These are phyloP conservation scores for Netelia inedita DNA, from an alignment of 2,888 invertebrate genomes.

Conservation along the genomic window DNA sequence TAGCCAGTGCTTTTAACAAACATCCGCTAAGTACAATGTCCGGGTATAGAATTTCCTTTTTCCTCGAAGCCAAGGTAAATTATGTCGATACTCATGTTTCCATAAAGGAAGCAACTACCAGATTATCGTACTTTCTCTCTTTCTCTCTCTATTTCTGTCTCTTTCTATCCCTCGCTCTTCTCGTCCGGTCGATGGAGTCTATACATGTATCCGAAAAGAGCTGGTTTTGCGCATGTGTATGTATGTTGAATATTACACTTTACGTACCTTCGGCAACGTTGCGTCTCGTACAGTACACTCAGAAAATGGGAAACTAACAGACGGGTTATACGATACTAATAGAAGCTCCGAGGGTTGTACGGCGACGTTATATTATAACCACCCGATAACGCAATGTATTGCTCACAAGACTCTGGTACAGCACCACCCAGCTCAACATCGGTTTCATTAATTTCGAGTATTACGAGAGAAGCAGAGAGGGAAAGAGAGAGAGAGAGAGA, in stretches of 20 bases:
- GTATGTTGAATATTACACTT: slow-evolving; percentile 1
- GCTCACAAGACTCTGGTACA: neutral
- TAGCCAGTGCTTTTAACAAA: neutral
- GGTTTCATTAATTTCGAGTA: neutral
- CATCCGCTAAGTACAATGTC: slow-evolving; percentile 1
- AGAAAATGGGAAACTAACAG: slow-evolving; percentile 55
- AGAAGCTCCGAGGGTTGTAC: slow-evolving; percentile 14
- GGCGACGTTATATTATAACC: slow-evolving; percentile 47
- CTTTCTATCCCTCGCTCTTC: neutral
- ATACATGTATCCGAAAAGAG: slow-evolving; percentile 20
- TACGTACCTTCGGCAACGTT: slow-evolving; percentile 14
- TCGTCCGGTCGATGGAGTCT: neutral
- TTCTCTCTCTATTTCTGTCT: slow-evolving; percentile 12
- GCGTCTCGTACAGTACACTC: slow-evolving; percentile 4
- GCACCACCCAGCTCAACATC: neutral
- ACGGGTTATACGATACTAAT: slow-evolving; percentile 55
- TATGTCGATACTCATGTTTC: slow-evolving; percentile 6
- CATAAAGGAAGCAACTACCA: neutral
- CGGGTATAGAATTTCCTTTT: slow-evolving; percentile 4
- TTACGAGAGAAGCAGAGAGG: neutral
- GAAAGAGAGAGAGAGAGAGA: too few relatives aligned
- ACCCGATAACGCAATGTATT: slow-evolving; percentile 33
- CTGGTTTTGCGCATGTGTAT: slow-evolving; percentile 7
- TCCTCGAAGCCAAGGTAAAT: neutral
- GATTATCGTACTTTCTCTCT: slow-evolving; percentile 59